These are phyloP conservation scores for Acromyrmex charruanus DNA, from an alignment of 1,140 invertebrate species.

Conservation along the genomic window DNA sequence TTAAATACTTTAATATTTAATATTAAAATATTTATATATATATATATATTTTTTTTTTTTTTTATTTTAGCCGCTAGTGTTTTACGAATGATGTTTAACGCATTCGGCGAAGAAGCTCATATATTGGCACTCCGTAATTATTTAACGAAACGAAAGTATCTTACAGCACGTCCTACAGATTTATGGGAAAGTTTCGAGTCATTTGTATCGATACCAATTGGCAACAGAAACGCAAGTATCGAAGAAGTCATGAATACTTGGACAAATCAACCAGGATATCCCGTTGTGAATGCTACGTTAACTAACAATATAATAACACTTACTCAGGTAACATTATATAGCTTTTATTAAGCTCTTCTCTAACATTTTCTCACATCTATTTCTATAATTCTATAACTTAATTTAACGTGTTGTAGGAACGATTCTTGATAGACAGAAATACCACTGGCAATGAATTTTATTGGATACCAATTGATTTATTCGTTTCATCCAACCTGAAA, in stretches of 20 bases:
- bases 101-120: conserved; percentile 89
- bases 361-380: background rate
- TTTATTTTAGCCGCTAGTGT: conserved; percentile 87
- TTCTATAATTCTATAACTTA: background rate
- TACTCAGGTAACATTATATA: conserved; percentile 81
- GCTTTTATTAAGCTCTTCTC: background rate
- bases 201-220: conserved; percentile 76
- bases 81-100: conserved; percentile 91
- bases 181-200: conserved; percentile 87
- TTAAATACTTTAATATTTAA: background rate
- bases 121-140: conserved; percentile 87
- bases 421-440: background rate
- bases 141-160: conserved; percentile 84
- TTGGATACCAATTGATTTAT: conserved; percentile 77
- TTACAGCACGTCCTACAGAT: conserved; percentile 87
- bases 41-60: too few relatives aligned
- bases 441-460: background rate
- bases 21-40: conserved; percentile 10
- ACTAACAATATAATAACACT: conserved; percentile 82
- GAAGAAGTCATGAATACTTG: conserved; percentile 89
- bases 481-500: conserved; percentile 33
- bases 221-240: background rate
- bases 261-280: conserved; percentile 91
- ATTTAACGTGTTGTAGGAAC: conserved; percentile 33
- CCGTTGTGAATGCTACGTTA: conserved; percentile 88